A percentile compares a stretch with the other conserved stretches of the same genome.
Conservation (phyloP, 2,888 invertebrate species). For the Zelleria hepariella region DNA sequence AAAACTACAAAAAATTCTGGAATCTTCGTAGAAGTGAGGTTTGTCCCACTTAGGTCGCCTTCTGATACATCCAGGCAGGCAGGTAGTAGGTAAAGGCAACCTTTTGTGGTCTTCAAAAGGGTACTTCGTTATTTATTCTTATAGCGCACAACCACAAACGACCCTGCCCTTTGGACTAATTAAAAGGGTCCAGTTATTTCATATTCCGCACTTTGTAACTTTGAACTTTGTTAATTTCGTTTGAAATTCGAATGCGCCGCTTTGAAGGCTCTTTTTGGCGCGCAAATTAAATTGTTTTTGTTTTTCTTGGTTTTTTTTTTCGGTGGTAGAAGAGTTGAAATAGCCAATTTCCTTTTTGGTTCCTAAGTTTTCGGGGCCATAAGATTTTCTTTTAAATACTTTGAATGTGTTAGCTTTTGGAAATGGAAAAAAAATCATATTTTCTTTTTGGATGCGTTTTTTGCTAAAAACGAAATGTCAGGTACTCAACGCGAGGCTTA, state of each 20-base stretch:
- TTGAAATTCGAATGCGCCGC: background rate
- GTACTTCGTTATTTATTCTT: constrained; percentile 55
- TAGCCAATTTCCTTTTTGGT: background rate
- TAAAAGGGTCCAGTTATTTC: constrained; percentile 3
- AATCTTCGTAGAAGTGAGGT: no score
- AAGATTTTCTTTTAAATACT: no score
- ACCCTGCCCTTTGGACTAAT: background rate
- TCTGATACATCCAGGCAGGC: background rate
- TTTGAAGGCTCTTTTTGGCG: background rate
- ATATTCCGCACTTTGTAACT: constrained; percentile 3
- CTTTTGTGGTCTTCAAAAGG: background rate
- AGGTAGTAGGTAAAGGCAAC: background rate
- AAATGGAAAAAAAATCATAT: no score
- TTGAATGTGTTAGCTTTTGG: no score
- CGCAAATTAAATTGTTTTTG: background rate
- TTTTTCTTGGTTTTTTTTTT: background rate
- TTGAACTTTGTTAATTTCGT: constrained; percentile 1
- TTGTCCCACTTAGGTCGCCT: background rate
- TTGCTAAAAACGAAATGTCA: no score
- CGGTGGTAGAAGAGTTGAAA: background rate
- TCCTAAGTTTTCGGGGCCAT: background rate
- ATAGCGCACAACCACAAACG: constrained; percentile 31
- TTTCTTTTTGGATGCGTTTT: no score
- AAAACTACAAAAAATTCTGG: no score
- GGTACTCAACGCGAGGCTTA: no score